Percentiles rank a stretch among this genome's conserved stretches.
Evolutionary conservation across 2,888 invertebrate species (phyloP).

Genomic region (Cistogaster globosa): DNA sequence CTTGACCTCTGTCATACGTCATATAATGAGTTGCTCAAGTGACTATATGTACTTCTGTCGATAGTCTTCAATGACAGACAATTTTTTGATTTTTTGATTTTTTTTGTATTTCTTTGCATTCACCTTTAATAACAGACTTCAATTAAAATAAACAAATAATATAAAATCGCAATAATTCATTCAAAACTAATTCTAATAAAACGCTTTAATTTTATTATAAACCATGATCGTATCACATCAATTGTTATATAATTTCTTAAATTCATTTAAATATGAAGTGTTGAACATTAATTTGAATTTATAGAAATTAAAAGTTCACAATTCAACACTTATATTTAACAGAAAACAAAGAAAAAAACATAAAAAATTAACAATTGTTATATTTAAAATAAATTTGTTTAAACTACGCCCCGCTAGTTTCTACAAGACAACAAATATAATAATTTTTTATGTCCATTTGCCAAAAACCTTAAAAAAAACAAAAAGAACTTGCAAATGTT

Average conservation of each 20-base stretch:
- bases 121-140: too few species aligned
- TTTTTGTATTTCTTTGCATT: too few species aligned
- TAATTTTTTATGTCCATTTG: slow-evolving; percentile 4
- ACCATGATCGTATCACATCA: not conserved
- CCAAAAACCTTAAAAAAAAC: not conserved
- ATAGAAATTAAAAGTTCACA: slow-evolving; percentile 30
- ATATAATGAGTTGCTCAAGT: too few species aligned
- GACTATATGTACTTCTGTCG: too few species aligned
- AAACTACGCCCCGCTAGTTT: slow-evolving; percentile 37
- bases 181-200: too few species aligned
- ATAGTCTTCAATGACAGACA: too few species aligned
- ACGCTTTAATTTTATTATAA: too few species aligned
- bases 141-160: too few species aligned
- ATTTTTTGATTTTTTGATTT: too few species aligned
- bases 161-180: too few species aligned
- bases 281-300: slow-evolving; percentile 24
- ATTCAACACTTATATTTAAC: slow-evolving; percentile 33
- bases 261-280: slow-evolving; percentile 5
- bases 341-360: slow-evolving; percentile 8
- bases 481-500: slow-evolving; percentile 1
- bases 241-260: not conserved
- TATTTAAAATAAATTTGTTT: slow-evolving; percentile 45
- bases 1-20: too few species aligned
- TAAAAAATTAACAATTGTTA: slow-evolving; percentile 6
- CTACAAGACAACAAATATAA: not conserved